Percentiles rank a stretch among this genome's conserved stretches.
Conservation (phyloP, 2,888 invertebrate genomes). For the Phytoseiulus persimilis region DNA sequence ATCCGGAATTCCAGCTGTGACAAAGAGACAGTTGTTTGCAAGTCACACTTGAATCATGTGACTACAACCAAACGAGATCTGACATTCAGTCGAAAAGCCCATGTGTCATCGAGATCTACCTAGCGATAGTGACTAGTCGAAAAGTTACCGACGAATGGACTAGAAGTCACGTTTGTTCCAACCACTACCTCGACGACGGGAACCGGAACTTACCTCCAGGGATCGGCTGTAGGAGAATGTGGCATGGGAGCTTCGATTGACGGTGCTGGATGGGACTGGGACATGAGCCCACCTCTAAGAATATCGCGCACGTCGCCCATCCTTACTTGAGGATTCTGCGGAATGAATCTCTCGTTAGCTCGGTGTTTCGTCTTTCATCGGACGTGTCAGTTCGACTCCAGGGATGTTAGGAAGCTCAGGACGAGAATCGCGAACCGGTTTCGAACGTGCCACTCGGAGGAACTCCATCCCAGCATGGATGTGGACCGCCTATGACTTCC, state of each 20-base stretch:
- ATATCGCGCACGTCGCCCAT: constrained; percentile 36
- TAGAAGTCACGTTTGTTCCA: no score
- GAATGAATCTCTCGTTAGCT: not conserved
- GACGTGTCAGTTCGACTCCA: no score
- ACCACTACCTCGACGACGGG: not conserved
- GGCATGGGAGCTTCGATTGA: not conserved
- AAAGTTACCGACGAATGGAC: not conserved
- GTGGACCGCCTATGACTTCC: not conserved
- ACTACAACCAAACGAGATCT: not conserved
- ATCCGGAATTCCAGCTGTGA: not conserved
- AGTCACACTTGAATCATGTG: not conserved
- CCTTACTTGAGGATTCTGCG: not conserved
- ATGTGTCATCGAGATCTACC: not conserved
- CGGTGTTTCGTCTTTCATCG: no score
- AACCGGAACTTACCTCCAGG: constrained; percentile 12
- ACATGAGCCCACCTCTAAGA: constrained; percentile 31
- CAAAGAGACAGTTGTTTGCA: not conserved
- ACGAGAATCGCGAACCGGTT: not conserved
- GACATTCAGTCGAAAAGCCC: not conserved
- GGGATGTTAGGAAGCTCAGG: no score
- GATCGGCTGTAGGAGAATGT: constrained; percentile 30
- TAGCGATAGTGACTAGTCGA: not conserved
- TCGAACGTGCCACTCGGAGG: not conserved
- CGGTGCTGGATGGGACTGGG: constrained; percentile 32
- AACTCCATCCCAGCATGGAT: not conserved